Evolutionary conservation across 2,113 vertebrate species (phyloP).

Genomic region (Mus spicilegus): DNA sequence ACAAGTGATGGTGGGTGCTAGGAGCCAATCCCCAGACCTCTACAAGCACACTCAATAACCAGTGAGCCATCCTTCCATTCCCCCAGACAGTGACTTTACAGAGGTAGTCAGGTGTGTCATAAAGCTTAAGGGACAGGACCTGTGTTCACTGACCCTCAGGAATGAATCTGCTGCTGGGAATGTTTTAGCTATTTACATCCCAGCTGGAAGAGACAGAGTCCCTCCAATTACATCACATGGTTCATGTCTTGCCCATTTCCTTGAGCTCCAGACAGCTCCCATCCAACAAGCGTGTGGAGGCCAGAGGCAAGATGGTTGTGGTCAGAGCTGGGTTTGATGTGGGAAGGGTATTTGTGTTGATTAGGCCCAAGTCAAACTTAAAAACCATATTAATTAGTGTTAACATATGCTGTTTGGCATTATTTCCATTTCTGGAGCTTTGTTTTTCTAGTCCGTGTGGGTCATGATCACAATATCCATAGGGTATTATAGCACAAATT

Average conservation of each 20-base stretch:
- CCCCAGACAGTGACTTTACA: not conserved
- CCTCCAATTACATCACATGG: not conserved
- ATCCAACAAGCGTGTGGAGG: not conserved
- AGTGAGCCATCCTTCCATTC: too few relatives aligned
- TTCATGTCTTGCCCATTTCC: not conserved
- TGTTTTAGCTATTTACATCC: not conserved
- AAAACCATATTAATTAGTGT: slow-evolving; percentile 8
- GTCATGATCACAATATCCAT: slow-evolving; percentile 26
- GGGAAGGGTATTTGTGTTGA: slow-evolving; percentile 15
- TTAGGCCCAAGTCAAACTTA: not conserved
- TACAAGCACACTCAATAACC: not conserved
- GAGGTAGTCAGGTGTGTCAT: not conserved
- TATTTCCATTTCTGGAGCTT: slow-evolving; percentile 38
- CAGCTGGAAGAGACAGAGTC: not conserved
- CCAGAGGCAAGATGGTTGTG: not conserved
- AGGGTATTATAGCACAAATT: not conserved
- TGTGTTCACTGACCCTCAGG: not conserved
- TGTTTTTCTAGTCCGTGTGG: slow-evolving; percentile 4
- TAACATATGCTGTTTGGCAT: slow-evolving; percentile 28
- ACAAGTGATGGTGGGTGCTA: not conserved
- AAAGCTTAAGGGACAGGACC: not conserved
- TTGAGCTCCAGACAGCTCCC: not conserved
- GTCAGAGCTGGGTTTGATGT: not conserved
- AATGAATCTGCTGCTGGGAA: not conserved
- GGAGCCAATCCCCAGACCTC: not conserved